These are phyloP conservation scores for Cremastinae sp. DNA, from an alignment of 2,888 invertebrate genomes.

Conservation along the genomic window DNA sequence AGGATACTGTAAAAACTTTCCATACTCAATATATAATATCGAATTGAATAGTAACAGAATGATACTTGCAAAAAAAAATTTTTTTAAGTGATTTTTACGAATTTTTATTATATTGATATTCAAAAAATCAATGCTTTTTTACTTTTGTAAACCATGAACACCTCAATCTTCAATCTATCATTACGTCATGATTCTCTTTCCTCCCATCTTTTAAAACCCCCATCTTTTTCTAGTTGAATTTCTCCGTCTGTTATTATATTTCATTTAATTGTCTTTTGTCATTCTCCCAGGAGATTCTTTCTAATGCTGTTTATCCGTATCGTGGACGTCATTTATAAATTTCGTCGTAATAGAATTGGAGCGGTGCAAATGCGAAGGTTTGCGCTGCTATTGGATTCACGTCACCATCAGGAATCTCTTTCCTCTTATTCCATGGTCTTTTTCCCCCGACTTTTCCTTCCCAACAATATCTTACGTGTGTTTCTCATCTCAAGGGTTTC, in stretches of 20 bases:
- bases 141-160: too few species aligned
- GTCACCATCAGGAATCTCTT: constrained; percentile 19
- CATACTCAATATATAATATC: too few species aligned
- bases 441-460: constrained; percentile 1
- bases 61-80: too few species aligned
- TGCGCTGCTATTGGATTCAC: constrained; percentile 48
- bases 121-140: too few species aligned
- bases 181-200: too few species aligned
- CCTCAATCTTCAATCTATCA: too few species aligned
- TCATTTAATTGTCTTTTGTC: not conserved
- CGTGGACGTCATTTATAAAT: constrained; percentile 37
- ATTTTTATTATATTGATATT: too few species aligned
- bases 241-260: not conserved
- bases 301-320: constrained; percentile 9
- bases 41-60: too few species aligned
- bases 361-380: constrained; percentile 8
- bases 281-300: not conserved
- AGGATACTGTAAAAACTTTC: too few species aligned
- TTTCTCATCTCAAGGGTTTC: constrained; percentile 47
- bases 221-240: not conserved
- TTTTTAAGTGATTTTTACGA: too few species aligned
- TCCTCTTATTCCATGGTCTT: constrained; percentile 8
- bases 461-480: constrained; percentile 3
- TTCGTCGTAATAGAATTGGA: constrained; percentile 21
- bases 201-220: not conserved